Conservation (phyloP, 2,797 vertebrate species). For the Fistularia tabacaria region DNA sequence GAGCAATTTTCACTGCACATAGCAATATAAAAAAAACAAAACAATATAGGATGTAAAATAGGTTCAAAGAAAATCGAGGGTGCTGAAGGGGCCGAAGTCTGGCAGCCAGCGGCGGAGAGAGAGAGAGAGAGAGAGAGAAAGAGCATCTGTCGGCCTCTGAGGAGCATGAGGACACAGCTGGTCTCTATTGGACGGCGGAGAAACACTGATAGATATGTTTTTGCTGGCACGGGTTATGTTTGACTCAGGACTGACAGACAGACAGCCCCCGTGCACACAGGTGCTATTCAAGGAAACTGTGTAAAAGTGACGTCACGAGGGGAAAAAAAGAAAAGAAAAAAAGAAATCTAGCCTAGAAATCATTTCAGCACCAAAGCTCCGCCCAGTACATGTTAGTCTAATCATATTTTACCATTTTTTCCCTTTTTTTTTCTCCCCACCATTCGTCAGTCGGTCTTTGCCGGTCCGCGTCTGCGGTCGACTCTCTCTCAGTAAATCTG, state of each 20-base stretch:
- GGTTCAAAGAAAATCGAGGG: conserved; percentile 16
- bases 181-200: conserved; percentile 60
- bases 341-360: conserved; percentile 65
- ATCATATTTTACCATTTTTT: conserved; percentile 48
- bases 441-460: conserved; percentile 17
- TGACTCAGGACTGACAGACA: conserved; percentile 75
- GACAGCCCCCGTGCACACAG: conserved; percentile 76
- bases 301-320: conserved; percentile 77
- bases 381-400: conserved; percentile 64
- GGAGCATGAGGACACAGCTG: conserved; percentile 31
- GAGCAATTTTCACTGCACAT: conserved; percentile 42
- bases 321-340: background rate
- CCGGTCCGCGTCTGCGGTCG: conserved; percentile 18
- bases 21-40: conserved; percentile 35
- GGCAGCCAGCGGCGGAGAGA: conserved; percentile 5
- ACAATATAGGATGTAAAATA: conserved; percentile 13
- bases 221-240: conserved; percentile 74
- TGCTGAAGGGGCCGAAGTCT: conserved; percentile 11
- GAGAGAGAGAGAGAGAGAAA: conserved; percentile 4
- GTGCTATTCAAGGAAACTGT: conserved; percentile 83
- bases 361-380: conserved; percentile 69
- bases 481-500: conserved; percentile 18
- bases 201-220: conserved; percentile 72
- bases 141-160: conserved; percentile 50
- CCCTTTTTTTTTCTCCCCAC: conserved; percentile 1